Conservation (phyloP, 2,113 vertebrate genomes). For the Poeciliopsis retropinna region DNA sequence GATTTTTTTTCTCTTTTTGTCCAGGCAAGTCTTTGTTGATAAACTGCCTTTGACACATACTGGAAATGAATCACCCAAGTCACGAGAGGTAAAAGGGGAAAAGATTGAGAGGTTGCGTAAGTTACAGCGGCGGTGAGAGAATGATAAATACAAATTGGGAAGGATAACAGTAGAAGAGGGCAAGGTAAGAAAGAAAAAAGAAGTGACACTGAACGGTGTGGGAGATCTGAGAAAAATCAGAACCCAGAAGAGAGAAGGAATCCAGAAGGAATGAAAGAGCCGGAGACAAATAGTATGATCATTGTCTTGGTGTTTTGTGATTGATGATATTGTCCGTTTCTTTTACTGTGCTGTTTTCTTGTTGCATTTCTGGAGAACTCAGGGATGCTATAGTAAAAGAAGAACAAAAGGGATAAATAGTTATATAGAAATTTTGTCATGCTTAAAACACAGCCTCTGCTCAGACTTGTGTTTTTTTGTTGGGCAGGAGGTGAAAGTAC, state of each 20-base stretch:
- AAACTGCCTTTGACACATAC: neutral
- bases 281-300: conserved; percentile 39
- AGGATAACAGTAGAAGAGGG: conserved; percentile 6
- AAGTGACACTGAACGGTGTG: conserved; percentile 3
- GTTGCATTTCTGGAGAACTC: conserved; percentile 30
- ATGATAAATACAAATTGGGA: conserved; percentile 20
- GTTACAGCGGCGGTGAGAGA: conserved; percentile 24
- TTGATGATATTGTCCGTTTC: conserved; percentile 28
- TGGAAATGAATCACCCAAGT: neutral
- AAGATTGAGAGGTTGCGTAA: conserved; percentile 1
- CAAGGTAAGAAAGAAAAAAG: neutral
- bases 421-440: neutral
- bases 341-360: conserved; percentile 23
- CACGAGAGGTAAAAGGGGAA: neutral
- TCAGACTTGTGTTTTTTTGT: neutral
- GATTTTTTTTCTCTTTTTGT: neutral
- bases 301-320: conserved; percentile 49
- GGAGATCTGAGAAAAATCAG: conserved; percentile 9
- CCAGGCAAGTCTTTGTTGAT: neutral
- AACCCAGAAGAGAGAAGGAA: conserved; percentile 13
- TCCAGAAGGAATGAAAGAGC: conserved; percentile 39
- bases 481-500: neutral
- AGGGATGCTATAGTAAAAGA: conserved; percentile 13
- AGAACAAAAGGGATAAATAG: neutral
- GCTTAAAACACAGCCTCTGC: neutral